Base-by-base conservation (phyloP, 2,113 vertebrate species). In the Coturnix japonica region DNA sequence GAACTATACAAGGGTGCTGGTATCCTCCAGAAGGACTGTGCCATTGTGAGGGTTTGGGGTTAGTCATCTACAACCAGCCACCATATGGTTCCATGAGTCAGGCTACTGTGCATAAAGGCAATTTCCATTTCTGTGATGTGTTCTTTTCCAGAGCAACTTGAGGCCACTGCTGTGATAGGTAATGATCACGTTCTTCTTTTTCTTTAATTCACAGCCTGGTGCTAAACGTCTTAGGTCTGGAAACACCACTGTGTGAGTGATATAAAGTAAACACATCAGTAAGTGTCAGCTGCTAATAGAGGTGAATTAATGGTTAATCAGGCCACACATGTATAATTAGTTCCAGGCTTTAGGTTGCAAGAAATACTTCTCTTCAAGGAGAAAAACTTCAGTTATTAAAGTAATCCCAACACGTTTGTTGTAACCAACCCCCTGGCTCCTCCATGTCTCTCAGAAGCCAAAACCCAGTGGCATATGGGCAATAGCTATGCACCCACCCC, bases 271-370 rank as follows among this genome's bases (percentile, higher is more conserved):
- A 60, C 3, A 6, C 31, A 1, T 65, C 54, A 75, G 46, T 54
- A 64, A 78, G 61, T 65, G 57, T 90, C 85, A 83, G 80, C 73
- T 67, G 76, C 60, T 95, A 94, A 88, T 31, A 87, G 69, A 65
- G n/a, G 72, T 72, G 91, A 93, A 91, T 93, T 64, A 93, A 93
- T 47, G 69, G 80, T 92, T 94, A 92, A 93, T 90, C 10, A 1
- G 93, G 92, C 73, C 94, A 89, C 86, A 93, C 94, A 86, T 30
- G 69, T 74, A 64, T 91, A 94, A 90, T 96, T 89, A 93, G 35
- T 90, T 94, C 80, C 89, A 94, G 92, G 85, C 93, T 83, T 60
- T 80, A 64, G 41, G 57, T 53, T 81, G 70, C 84, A 90, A 51
- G 69, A 30, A 83, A 84, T 18, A 75, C 41, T 81, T 76, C 26